Conservation (phyloP, 2,113 vertebrate genomes). For the Megaceryle torquata region DNA sequence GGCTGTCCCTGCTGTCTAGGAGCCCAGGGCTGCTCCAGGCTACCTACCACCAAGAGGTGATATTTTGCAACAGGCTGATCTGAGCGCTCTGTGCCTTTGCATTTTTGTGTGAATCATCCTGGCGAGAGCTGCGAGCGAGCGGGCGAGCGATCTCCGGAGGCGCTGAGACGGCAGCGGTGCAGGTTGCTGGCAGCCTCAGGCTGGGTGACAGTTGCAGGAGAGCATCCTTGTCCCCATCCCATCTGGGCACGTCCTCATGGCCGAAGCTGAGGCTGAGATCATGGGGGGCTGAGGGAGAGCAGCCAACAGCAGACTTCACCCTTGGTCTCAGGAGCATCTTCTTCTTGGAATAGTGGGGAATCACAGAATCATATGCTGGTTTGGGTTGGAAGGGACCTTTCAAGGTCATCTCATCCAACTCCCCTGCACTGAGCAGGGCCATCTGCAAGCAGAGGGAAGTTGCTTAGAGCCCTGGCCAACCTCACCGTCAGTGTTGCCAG, state of each 20-base stretch:
- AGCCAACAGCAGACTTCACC: neutral
- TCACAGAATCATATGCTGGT: neutral
- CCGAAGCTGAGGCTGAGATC: neutral
- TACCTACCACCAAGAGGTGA: neutral
- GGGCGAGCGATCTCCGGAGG: neutral
- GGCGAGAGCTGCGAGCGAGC: accelerated
- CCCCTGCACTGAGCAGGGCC: accelerated
- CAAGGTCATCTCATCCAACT: neutral
- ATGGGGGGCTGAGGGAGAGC: neutral
- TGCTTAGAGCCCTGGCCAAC: neutral
- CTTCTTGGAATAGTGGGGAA: neutral
- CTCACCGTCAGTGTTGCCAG: neutral
- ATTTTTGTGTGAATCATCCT: constrained; percentile 31
- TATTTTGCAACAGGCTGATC: constrained; percentile 20
- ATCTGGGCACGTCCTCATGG: neutral
- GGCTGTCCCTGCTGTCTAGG: neutral
- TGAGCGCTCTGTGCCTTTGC: neutral
- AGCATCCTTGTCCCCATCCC: neutral
- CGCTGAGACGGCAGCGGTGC: neutral
- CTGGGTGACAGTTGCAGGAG: neutral
- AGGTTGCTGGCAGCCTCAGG: neutral
- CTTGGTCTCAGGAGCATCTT: neutral
- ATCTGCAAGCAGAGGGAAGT: neutral
- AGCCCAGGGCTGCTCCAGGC: neutral
- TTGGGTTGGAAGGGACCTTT: neutral